Percentiles rank a stretch among this genome's conserved stretches.
Evolutionary conservation across 2,888 invertebrate genomes (phyloP).

Genomic region (Mythimna ferrago): DNA sequence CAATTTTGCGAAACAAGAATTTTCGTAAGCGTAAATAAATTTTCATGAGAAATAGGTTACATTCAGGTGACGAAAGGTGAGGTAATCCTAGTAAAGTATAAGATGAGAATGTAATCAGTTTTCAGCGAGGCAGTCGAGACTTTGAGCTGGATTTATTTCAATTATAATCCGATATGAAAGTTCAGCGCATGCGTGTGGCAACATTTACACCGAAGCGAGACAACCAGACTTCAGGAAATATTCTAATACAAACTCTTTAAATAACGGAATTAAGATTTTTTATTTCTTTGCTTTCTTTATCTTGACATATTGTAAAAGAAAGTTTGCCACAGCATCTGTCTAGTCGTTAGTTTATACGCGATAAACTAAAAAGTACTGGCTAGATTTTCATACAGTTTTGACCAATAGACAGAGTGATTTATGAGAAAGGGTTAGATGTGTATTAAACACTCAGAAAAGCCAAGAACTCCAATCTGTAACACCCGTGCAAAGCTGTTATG

Average conservation of each 20-base stretch:
- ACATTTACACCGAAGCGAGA: conserved; percentile 76
- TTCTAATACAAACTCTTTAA: neutral
- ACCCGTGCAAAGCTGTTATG: too few relatives aligned
- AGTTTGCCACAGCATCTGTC: too few relatives aligned
- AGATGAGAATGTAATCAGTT: conserved; percentile 83
- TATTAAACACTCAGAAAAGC: too few relatives aligned
- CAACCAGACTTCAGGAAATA: neutral
- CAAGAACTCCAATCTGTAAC: too few relatives aligned
- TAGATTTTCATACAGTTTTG: too few relatives aligned
- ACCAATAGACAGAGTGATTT: too few relatives aligned
- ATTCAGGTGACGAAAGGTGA: conserved; percentile 49
- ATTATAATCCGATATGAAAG: conserved; percentile 84
- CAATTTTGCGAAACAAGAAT: conserved; percentile 10
- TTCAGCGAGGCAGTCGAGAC: conserved; percentile 78
- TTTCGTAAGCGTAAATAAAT: conserved; percentile 29
- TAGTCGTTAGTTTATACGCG: too few relatives aligned
- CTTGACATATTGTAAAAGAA: too few relatives aligned
- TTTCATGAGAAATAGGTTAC: conserved; percentile 26
- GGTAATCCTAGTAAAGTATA: conserved; percentile 69
- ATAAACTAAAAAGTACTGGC: too few relatives aligned
- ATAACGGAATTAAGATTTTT: neutral
- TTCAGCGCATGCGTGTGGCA: conserved; percentile 81
- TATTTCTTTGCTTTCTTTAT: too few relatives aligned
- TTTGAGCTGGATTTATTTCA: conserved; percentile 88
- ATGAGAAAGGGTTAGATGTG: too few relatives aligned